Conservation (phyloP, 2,797 vertebrate genomes). For the Ispidina lecontei region DNA sequence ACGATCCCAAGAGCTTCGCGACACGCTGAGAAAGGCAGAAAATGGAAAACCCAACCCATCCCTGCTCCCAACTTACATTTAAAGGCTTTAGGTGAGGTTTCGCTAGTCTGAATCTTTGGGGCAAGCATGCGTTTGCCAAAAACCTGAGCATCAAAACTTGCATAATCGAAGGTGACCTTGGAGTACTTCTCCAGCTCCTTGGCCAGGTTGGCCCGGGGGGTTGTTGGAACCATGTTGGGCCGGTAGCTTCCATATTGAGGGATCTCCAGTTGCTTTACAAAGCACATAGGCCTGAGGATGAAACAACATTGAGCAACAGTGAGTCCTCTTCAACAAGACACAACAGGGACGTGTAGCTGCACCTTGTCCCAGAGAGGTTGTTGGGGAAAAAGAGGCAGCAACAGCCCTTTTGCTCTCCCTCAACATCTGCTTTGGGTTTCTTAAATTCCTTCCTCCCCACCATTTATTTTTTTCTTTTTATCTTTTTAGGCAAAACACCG, state of each 20-base stretch:
- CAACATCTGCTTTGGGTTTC: not conserved
- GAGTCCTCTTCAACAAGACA: accelerated
- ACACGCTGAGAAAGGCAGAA: not conserved
- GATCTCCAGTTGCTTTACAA: conserved; percentile 96
- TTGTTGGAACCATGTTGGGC: conserved; percentile 89
- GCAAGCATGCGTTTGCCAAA: conserved; percentile 97
- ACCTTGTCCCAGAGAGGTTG: not conserved
- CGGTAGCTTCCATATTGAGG: conserved; percentile 93
- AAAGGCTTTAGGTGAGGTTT: conserved; percentile 99
- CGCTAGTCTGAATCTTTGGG: conserved; percentile 97
- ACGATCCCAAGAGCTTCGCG: not conserved
- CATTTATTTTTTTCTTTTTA: accelerated
- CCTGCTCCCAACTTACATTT: conserved; percentile 88
- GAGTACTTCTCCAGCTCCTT: conserved; percentile 99
- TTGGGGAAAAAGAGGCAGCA: accelerated
- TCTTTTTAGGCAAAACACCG: not conserved
- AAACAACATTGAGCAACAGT: not conserved
- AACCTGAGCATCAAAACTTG: conserved; percentile 99
- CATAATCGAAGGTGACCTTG: conserved; percentile 99
- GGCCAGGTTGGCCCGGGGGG: conserved; percentile 94
- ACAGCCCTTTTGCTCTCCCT: not conserved
- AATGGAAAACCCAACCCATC: not conserved
- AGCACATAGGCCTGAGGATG: conserved; percentile 93
- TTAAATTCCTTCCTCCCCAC: not conserved
- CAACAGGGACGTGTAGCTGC: accelerated